phyloP scores from a whole-genome alignment of 2,797 vertebrate species.

The Phaenicophaeus curvirostris region DNA sequence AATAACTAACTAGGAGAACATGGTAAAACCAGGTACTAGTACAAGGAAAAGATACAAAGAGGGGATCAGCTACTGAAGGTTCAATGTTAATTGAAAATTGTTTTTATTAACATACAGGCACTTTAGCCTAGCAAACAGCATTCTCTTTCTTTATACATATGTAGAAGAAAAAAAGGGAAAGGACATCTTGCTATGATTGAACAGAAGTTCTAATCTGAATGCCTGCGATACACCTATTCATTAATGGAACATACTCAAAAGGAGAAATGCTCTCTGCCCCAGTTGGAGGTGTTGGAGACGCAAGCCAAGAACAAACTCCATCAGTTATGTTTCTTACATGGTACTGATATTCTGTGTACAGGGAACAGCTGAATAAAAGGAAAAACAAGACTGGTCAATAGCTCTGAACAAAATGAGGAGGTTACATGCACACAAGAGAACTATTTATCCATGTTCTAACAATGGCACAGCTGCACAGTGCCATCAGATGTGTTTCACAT shows the following conservation, averaged over 20 bases:
- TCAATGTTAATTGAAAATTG: not conserved
- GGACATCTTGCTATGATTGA: not conserved
- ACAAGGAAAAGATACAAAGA: not conserved
- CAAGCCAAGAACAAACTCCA: not conserved
- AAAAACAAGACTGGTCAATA: slow-evolving; percentile 24
- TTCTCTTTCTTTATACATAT: not conserved
- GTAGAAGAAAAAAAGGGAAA: not conserved
- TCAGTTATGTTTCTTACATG: not conserved
- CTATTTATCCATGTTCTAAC: slow-evolving; percentile 14
- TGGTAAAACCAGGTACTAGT: not conserved
- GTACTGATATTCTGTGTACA: not conserved
- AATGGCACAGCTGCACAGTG: slow-evolving; percentile 40
- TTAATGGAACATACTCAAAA: not conserved
- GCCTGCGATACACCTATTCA: not conserved
- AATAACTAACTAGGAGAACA: not conserved
- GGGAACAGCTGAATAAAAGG: slow-evolving; percentile 25
- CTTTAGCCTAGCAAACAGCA: not conserved
- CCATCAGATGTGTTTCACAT: not conserved
- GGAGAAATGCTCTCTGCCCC: not conserved
- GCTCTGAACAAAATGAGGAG: slow-evolving; percentile 10
- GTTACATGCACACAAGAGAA: slow-evolving; percentile 8
- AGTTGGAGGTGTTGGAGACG: not conserved
- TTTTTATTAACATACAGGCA: not conserved
- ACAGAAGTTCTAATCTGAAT: not conserved
- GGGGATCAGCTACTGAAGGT: not conserved